Evolutionary conservation across 2,113 vertebrate genomes (phyloP).

Genomic region (Archocentrus centrarchus): DNA sequence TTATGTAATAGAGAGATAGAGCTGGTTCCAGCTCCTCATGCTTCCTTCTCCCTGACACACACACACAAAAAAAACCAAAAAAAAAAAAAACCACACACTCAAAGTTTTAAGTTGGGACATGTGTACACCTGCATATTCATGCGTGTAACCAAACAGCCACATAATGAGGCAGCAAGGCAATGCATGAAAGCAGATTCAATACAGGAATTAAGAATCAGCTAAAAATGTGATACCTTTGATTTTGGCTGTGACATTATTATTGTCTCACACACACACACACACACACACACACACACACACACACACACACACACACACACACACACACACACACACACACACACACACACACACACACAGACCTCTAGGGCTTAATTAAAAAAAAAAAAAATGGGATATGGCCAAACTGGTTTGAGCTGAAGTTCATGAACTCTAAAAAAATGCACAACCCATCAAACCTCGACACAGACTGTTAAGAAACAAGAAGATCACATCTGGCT

Average conservation of each 20-base stretch:
- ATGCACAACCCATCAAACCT: background rate
- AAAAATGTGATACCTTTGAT: background rate
- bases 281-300: no score
- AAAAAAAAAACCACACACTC: background rate
- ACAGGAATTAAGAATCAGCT: background rate
- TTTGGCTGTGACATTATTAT: background rate
- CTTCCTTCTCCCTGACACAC: no score
- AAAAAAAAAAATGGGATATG: rapidly evolving
- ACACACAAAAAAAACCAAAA: no score
- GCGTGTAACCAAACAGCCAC: no score
- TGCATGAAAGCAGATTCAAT: background rate
- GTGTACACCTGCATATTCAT: no score
- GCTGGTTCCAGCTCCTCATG: no score
- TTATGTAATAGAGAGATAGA: no score
- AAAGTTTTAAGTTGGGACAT: no score
- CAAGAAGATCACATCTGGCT: background rate
- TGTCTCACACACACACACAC: background rate
- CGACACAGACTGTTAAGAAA: background rate
- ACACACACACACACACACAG: no score
- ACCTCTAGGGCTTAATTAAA: no score
- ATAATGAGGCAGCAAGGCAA: background rate
- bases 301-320: no score
- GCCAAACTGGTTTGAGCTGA: background rate
- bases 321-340: no score
- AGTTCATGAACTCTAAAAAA: rapidly evolving